Evolutionary conservation across 2,888 invertebrate species (phyloP).

Genomic region (Callyntrura guangdongensis): DNA sequence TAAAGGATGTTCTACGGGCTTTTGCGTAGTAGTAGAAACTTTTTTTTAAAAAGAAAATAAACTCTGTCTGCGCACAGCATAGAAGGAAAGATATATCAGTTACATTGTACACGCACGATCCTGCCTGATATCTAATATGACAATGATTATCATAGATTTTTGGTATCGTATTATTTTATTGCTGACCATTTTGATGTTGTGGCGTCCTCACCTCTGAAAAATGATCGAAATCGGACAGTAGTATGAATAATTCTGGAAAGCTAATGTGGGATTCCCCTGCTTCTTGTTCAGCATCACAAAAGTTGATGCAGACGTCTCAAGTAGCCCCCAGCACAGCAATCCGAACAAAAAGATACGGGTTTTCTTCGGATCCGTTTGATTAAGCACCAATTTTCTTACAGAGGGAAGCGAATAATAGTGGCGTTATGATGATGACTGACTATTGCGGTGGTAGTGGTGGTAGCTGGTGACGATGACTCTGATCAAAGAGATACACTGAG

Average conservation of each 20-base stretch:
- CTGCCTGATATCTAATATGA: background rate
- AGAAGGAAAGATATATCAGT: constrained; percentile 10
- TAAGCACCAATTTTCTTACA: background rate
- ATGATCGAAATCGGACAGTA: background rate
- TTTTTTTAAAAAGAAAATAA: constrained; percentile 1
- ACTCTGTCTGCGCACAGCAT: too few species aligned
- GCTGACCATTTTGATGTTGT: background rate
- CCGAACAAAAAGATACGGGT: background rate
- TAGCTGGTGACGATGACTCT: constrained; percentile 47
- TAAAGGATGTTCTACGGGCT: too few species aligned
- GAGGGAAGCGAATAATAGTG: background rate
- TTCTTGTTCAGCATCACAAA: background rate
- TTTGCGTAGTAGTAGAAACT: background rate
- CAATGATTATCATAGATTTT: background rate
- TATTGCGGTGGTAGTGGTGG: too few species aligned
- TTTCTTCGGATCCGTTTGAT: background rate
- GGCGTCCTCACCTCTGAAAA: too few species aligned
- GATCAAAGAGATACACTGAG: background rate
- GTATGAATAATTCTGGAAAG: background rate
- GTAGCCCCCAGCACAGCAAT: background rate
- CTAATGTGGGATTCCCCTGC: too few species aligned
- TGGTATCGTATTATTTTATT: background rate
- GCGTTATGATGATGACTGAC: constrained; percentile 30
- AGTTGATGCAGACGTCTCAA: background rate
- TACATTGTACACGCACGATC: background rate